Evolutionary conservation across 2,113 vertebrate genomes (phyloP), one percentile per base, ranked within the genome.

Genomic region (Dipodomys spectabilis): DNA sequence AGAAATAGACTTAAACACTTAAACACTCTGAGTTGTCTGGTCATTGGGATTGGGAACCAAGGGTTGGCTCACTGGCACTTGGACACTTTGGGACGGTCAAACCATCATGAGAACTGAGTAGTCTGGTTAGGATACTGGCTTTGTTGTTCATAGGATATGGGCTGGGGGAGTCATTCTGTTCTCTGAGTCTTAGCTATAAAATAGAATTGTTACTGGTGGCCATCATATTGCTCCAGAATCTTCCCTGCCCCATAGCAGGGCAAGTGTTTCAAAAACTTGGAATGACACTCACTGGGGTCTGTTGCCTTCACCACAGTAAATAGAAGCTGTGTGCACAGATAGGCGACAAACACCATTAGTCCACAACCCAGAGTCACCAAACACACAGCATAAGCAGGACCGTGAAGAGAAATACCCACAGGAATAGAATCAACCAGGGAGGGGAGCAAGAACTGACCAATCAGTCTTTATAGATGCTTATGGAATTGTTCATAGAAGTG

Each of bases 131-230:
- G 74, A 44, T 8, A 12, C 64, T 1, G 13, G 80, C 35, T 84
- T 39, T 49, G 28, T 72, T 45, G 32, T 49, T 65, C 30, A 39
- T 27, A 65, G 69, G 22, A 6, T 57, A 44, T 12, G 65, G 44
- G 13, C 90, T 39, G 60, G 60, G 69, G 32, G 60, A 85, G 80
- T 72, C 64, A 39, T 27, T 85, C 69, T 67, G 12, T 28, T 90
- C 45, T 78, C 35, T 39, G 79, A 30, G 74, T 82, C 75, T 88
- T 60, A 10, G 39, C 10, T 18, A 35, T 35, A 44, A 72, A 53
- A 44, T 1, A 28, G 57, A 2, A 1, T 77, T 27, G 2, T 57
- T 81, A 49, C 44, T 35, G 67, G 79, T 25, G 25, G 44, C 53
- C 35, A 20, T n/a, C 23, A 35, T 3, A 32, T 23, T 84, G 49